Conservation (phyloP, 1,140 invertebrate genomes). For the Popillia japonica region DNA sequence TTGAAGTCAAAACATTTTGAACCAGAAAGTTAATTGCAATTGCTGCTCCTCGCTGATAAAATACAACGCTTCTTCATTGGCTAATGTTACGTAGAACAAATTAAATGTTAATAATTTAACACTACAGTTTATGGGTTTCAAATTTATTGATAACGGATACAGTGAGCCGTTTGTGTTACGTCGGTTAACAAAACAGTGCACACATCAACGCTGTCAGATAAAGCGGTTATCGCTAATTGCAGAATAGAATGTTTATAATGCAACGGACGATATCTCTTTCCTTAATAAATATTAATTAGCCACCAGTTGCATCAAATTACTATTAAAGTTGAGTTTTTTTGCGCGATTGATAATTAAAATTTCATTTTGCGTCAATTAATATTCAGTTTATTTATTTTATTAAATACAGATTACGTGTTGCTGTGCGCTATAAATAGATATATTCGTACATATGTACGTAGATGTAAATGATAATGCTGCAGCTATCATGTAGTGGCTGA, state of each 20-base stretch:
- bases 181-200: background rate
- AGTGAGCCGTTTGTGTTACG: background rate
- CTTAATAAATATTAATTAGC: background rate
- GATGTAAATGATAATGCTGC: no score
- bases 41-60: background rate
- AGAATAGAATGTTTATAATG: slow-evolving; percentile 13
- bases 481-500: background rate
- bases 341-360: background rate
- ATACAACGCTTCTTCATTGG: background rate
- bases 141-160: background rate
- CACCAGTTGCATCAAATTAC: background rate
- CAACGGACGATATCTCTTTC: background rate
- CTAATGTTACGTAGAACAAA: slow-evolving; percentile 10
- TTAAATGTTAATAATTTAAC: slow-evolving; percentile 20
- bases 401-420: no score
- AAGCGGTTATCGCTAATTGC: background rate
- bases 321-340: background rate
- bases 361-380: background rate
- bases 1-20: background rate
- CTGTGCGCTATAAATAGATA: no score
- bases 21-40: background rate
- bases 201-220: background rate
- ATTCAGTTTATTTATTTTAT: background rate
- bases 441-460: no score
- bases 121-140: slow-evolving; percentile 5